Evolutionary conservation across 2,888 invertebrate species (phyloP), one percentile per base, ranked within the genome.

Genomic region (Dryobota labecula): DNA sequence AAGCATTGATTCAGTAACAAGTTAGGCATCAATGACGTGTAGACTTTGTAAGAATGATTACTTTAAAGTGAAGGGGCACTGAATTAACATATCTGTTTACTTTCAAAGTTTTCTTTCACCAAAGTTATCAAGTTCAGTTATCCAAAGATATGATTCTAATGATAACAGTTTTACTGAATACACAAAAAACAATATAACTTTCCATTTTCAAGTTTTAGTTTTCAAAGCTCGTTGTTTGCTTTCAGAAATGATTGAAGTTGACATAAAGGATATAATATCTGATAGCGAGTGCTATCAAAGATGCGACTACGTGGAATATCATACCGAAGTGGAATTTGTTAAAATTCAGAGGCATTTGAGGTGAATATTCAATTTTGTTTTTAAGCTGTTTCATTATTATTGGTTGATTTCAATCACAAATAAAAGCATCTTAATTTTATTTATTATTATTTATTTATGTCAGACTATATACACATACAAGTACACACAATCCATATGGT

Each of bases 281-380:
- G 80, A 86, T 8, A 89, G 89, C 27, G 87, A 90, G 18, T 95
- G 95, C 64, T 93, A 91, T 68, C 93, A 94, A 73, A 88, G 90
- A 49, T 95, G 95, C 30, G 94, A 95, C 80, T 93, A 92, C 75
- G 90, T 93, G 0, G 91, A 95, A 49, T 95, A 95, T 56, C 91
- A 92, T n/a, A 92, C 92, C 0, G 90, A 93, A 64, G 90, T 92
- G 0, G 92, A 93, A 33, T 92, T 89, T 49, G 68, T 93, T 0
- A 89, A 84, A 24, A 77, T 87, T 5, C 83, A 85, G 13, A 84
- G 88, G 18, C 67, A 82, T 24, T 49, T 83, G 1, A 76, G 82
- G 94, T 92, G 2, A 66, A 20, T 20, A 24, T 38, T n/a, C 2
- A 18, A 4, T 30, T 20, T 65, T 30, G 2, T 27, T 24, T 24